Base-by-base conservation (phyloP, 1,140 invertebrate genomes). In the Holcopasites calliopsidis region DNA sequence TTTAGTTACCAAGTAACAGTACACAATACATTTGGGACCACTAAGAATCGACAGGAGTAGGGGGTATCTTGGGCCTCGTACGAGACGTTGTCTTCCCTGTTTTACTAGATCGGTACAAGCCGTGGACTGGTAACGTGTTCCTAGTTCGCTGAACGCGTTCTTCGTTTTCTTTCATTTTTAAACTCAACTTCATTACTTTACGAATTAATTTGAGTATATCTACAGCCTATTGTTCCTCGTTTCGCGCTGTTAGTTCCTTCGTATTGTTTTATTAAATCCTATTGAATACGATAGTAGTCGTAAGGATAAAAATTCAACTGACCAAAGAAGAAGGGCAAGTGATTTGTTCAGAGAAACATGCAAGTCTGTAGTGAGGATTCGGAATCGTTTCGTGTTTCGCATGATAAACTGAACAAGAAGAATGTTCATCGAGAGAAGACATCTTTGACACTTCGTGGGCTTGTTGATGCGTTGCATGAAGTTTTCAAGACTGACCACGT, bases 401-500 rank as follows among this genome's bases (percentile, higher is more conserved):
- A 52, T 35, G 31, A 80, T 76, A 60, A 21, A n/a, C 50, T 28
- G n/a, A 73, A 77, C 23, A 58, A 42, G 23, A 71, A 66, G 52
- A 74, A 82, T 33, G 18, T 55, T 26, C 21, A 23, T 2, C 33
- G 49, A 16, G 64, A 60, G 4, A 85, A 86, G 66, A 85, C 92
- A 21, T 82, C 92, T 0, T 26, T 28, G 16, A 94, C 89, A 6
- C 90, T 98, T n/a, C 92, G 95, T 10, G 95, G 96, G 71, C 90
- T 98, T 21, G 94, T 98, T 3, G 83, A 92, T 1, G 94, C 95
- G 71, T 89, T 99, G 31, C 93, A 97, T 86, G 90, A 92, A 50
- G 94, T 96, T 72, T 98, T 98, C 88, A 92, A 94, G 11, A 91
- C 92, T 16, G 95, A 97, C 86, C 90, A 93, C 62, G 96, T 99